Percentiles rank a stretch among this genome's conserved stretches.
Conservation (phyloP, 2,888 invertebrate species). For the Andrena minutula region DNA sequence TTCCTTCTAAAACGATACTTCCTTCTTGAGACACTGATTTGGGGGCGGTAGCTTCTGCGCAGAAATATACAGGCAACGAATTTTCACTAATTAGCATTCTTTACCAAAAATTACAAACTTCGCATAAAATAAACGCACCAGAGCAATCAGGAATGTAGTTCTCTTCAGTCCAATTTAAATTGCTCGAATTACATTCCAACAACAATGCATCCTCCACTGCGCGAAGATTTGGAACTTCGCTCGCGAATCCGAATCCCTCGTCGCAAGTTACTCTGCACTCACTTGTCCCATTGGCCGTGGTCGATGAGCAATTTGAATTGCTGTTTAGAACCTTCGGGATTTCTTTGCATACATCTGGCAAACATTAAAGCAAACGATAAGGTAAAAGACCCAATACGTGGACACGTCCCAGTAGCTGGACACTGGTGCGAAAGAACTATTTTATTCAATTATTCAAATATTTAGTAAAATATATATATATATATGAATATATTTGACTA, state of each 20-base stretch:
- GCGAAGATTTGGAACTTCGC: slow-evolving; percentile 76
- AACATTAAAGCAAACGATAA: neutral
- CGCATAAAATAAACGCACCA: slow-evolving; percentile 77
- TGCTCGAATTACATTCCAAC: slow-evolving; percentile 76
- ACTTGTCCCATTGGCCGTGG: slow-evolving; percentile 80
- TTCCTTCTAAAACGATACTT: slow-evolving; percentile 84
- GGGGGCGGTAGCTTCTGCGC: slow-evolving; percentile 85
- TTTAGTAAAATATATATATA: too few species aligned
- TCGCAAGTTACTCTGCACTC: slow-evolving; percentile 87
- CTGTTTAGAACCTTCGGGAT: slow-evolving; percentile 86
- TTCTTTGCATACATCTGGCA: slow-evolving; percentile 83
- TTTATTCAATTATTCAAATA: too few species aligned
- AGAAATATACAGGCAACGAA: neutral
- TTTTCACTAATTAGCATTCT: neutral
- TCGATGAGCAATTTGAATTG: slow-evolving; percentile 84
- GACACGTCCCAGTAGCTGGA: too few species aligned
- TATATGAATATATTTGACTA: too few species aligned
- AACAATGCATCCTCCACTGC: slow-evolving; percentile 73
- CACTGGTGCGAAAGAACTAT: too few species aligned
- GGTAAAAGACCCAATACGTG: too few species aligned
- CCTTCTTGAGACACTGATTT: slow-evolving; percentile 86
- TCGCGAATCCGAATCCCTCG: slow-evolving; percentile 88
- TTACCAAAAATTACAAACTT: neutral
- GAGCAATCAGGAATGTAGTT: slow-evolving; percentile 86
- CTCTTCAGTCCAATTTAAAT: slow-evolving; percentile 69